Evolutionary conservation across 2,113 vertebrate genomes (phyloP).

Genomic region (Anarrhichthys ocellatus): DNA sequence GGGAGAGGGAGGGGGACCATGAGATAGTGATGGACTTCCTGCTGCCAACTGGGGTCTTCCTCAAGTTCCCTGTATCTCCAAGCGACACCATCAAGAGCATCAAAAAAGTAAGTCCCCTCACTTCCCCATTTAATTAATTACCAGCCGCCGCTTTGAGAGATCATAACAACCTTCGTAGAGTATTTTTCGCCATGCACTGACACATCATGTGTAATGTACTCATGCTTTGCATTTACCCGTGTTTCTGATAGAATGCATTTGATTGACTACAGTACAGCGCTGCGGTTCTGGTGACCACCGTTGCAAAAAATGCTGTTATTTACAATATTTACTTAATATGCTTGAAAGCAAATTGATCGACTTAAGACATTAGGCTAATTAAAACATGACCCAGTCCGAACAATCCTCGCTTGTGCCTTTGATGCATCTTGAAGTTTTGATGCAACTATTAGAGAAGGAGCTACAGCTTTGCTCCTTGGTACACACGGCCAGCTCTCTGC

Average conservation of each 20-base stretch:
- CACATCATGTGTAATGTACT: not conserved
- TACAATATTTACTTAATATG: slow-evolving; percentile 33
- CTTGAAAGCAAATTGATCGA: slow-evolving; percentile 54
- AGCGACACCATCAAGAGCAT: slow-evolving; percentile 92
- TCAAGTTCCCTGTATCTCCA: slow-evolving; percentile 90
- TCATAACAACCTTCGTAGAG: not conserved
- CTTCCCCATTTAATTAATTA: not conserved
- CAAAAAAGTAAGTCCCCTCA: slow-evolving; percentile 87
- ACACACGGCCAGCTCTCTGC: slow-evolving; percentile 40
- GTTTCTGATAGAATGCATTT: slow-evolving; percentile 13
- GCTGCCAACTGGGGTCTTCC: slow-evolving; percentile 95
- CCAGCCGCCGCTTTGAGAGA: slow-evolving; percentile 1
- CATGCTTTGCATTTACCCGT: not conserved
- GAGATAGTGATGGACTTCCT: slow-evolving; percentile 92
- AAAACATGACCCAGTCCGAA: slow-evolving; percentile 21
- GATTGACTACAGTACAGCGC: slow-evolving; percentile 26
- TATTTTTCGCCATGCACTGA: not conserved
- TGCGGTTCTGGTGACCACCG: slow-evolving; percentile 12
- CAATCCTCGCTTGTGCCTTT: slow-evolving; percentile 15
- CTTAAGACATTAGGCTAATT: slow-evolving; percentile 56
- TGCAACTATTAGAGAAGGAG: slow-evolving; percentile 27
- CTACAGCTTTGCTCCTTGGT: slow-evolving; percentile 34
- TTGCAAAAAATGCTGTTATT: slow-evolving; percentile 28
- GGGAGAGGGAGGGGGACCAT: slow-evolving; percentile 91
- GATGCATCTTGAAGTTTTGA: slow-evolving; percentile 45